phyloP scores from a whole-genome alignment of 2,888 invertebrate genomes.

The Seladonia tumulorum region DNA sequence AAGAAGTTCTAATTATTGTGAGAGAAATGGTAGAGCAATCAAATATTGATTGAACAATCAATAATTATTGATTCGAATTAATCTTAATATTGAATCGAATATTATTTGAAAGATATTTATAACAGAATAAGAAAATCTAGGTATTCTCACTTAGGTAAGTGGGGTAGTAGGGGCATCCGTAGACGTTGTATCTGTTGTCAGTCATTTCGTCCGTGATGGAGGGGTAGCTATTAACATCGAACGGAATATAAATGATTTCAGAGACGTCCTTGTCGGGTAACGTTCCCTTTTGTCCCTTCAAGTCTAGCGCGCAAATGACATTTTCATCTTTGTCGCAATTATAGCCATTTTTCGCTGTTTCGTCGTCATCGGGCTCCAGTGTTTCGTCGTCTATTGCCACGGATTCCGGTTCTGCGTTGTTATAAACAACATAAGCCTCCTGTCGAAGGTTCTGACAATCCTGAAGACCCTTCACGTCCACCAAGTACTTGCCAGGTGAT shows the following conservation, averaged over 20 bases:
- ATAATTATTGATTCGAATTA: too few species aligned
- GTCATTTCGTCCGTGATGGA: constrained; percentile 84
- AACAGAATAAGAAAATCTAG: neutral
- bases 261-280: constrained; percentile 68
- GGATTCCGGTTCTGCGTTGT: constrained; percentile 73
- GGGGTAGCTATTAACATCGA: constrained; percentile 84
- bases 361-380: constrained; percentile 33
- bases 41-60: too few species aligned
- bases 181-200: constrained; percentile 86
- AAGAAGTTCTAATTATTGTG: too few species aligned
- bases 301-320: constrained; percentile 70
- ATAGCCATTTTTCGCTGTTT: constrained; percentile 56
- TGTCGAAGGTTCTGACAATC: constrained; percentile 85
- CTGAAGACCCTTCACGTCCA: constrained; percentile 85
- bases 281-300: constrained; percentile 39
- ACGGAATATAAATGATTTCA: constrained; percentile 84
- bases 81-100: neutral
- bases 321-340: constrained; percentile 62
- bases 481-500: constrained; percentile 85
- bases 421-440: constrained; percentile 85
- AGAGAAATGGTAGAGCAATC: too few species aligned
- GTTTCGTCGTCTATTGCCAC: constrained; percentile 38
- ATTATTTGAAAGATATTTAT: neutral
- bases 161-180: constrained; percentile 85
- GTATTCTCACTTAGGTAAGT: constrained; percentile 84